Percentiles rank a stretch among this genome's conserved stretches.
Conservation (phyloP, 1,140 invertebrate species). For the Periplaneta americana region DNA sequence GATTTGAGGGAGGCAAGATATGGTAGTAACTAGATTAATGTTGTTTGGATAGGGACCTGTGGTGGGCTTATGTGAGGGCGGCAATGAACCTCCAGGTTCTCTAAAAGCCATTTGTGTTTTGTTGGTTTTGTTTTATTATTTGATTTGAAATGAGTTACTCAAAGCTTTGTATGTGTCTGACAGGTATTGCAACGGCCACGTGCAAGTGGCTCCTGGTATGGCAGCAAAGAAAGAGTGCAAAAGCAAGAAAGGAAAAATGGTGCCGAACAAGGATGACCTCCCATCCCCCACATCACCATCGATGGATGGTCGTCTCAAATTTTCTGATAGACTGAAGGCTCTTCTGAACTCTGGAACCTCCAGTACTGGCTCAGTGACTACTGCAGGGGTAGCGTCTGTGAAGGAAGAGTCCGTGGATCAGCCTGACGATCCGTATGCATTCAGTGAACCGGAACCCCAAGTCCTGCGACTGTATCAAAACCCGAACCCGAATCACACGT, state of each 20-base stretch:
- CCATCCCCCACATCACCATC: conserved; percentile 31
- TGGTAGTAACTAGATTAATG: too few species aligned
- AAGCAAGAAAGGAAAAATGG: conserved; percentile 38
- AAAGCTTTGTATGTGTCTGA: too few species aligned
- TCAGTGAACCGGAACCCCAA: conserved; percentile 44
- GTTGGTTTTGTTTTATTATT: too few species aligned
- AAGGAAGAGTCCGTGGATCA: conserved; percentile 25
- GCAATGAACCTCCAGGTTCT: too few species aligned
- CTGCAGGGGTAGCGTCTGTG: neutral
- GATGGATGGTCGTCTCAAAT: conserved; percentile 47
- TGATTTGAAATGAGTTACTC: too few species aligned
- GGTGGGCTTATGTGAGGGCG: too few species aligned
- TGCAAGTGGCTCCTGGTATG: conserved; percentile 45
- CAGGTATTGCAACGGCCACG: conserved; percentile 49
- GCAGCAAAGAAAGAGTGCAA: conserved; percentile 46
- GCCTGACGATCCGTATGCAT: conserved; percentile 50
- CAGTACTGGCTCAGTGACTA: neutral
- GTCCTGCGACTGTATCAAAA: conserved; percentile 9
- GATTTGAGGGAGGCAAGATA: too few species aligned
- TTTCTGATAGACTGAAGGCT: conserved; percentile 43
- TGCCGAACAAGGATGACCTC: conserved; percentile 23
- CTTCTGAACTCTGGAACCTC: conserved; percentile 36
- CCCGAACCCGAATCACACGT: conserved; percentile 2
- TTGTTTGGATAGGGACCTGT: too few species aligned
- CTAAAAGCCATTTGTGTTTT: too few species aligned